Conservation (phyloP, 2,888 invertebrate genomes). For the Ceriagrion tenellum region DNA sequence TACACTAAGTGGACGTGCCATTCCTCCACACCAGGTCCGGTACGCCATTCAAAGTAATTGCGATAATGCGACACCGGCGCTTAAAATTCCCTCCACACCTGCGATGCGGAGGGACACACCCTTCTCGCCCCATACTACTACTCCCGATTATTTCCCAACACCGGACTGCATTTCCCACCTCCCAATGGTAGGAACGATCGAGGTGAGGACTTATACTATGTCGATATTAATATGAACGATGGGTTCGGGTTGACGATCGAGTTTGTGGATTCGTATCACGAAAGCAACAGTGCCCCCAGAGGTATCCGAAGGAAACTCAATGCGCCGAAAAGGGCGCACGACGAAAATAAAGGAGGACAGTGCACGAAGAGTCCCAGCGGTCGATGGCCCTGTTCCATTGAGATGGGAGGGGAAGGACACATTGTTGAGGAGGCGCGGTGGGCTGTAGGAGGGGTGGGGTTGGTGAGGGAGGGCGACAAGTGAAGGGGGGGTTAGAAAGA, state of each 20-base stretch:
- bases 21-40: too few relatives aligned
- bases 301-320: neutral
- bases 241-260: neutral
- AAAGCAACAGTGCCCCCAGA: neutral
- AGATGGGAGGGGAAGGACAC: neutral
- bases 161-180: neutral
- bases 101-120: neutral
- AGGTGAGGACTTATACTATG: too few relatives aligned
- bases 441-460: neutral
- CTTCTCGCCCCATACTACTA: neutral
- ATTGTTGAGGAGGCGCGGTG: too few relatives aligned
- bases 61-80: neutral
- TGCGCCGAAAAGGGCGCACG: neutral
- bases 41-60: too few relatives aligned
- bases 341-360: constrained; percentile 8
- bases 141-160: neutral
- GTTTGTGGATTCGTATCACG: neutral
- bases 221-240: neutral
- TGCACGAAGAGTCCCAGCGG: neutral
- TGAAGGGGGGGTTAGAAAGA: neutral
- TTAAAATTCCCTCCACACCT: neutral
- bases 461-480: neutral
- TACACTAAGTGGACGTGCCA: too few relatives aligned
- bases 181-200: too few relatives aligned
- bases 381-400: neutral